Percentiles rank a stretch among this genome's conserved stretches.
phyloP scores from a whole-genome alignment of 1,140 invertebrate genomes.

The Aphis craccivora region DNA sequence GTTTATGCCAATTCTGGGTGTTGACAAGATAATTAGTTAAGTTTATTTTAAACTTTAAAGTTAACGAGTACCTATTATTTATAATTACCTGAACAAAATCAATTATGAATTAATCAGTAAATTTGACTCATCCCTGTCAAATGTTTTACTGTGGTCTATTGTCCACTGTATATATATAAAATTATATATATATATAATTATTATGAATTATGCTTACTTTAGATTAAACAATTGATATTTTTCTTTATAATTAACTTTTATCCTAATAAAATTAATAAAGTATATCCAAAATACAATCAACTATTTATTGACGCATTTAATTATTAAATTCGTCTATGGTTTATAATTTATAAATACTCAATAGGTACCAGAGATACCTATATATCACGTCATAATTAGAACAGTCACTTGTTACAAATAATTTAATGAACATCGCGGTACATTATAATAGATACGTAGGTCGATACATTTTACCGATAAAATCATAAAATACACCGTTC shows the following conservation, averaged over 20 bases:
- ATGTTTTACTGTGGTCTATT: not conserved
- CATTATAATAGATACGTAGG: not conserved
- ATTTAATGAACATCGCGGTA: not conserved
- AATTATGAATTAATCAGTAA: not conserved
- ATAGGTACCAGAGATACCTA: no score
- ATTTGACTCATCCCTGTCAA: not conserved
- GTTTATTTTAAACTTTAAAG: not conserved
- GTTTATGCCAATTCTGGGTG: not conserved
- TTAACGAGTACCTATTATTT: not conserved
- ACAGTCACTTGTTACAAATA: not conserved
- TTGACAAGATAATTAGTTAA: not conserved
- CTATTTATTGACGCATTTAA: not conserved
- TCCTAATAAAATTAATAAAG: not conserved
- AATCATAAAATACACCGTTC: not conserved
- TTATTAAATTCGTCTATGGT: not conserved
- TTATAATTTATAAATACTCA: not conserved
- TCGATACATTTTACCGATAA: not conserved
- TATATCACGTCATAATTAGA: not conserved
- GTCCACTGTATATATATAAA: not conserved
- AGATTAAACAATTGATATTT: not conserved
- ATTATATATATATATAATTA: no score
- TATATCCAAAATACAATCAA: not conserved
- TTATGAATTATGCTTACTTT: not conserved
- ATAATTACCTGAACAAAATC: not conserved
- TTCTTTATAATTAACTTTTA: not conserved